phyloP scores from a whole-genome alignment of 2,113 vertebrate genomes.

The Oncorhynchus mykiss region DNA sequence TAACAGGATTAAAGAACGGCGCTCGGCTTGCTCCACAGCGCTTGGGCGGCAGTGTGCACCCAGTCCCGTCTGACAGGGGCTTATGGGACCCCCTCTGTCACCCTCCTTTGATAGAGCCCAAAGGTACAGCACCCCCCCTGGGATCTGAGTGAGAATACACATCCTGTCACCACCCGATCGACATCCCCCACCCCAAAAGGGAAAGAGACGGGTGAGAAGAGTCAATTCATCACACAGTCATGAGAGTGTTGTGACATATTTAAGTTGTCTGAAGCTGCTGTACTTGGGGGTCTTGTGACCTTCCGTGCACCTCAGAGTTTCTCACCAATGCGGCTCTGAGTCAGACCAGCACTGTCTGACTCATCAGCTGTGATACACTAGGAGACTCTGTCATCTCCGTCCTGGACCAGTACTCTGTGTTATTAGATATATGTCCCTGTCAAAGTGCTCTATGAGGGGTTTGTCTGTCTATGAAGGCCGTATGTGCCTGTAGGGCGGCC shows the following conservation, averaged over 20 bases:
- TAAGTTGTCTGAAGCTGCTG: background rate
- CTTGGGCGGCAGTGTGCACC: constrained; percentile 28
- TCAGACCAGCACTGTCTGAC: too few relatives aligned
- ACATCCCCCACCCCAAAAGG: background rate
- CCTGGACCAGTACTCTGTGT: too few relatives aligned
- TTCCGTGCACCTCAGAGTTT: too few relatives aligned
- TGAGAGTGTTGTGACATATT: background rate
- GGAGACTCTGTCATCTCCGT: too few relatives aligned
- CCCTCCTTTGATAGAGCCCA: constrained; percentile 17
- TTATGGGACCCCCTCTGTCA: constrained; percentile 33
- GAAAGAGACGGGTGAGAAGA: background rate
- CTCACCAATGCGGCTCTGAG: too few relatives aligned
- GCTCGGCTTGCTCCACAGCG: constrained; percentile 61
- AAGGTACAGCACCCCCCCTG: constrained; percentile 23
- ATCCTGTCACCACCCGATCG: background rate
- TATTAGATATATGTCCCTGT: too few relatives aligned
- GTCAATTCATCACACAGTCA: background rate
- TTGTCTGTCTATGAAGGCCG: background rate
- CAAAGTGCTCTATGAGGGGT: background rate
- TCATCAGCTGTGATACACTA: too few relatives aligned
- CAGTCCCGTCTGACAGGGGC: constrained; percentile 47
- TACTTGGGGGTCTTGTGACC: too few relatives aligned
- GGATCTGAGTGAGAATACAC: constrained; percentile 7
- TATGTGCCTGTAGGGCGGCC: background rate
- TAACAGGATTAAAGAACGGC: constrained; percentile 77